phyloP scores from a whole-genome alignment of 2,797 vertebrate species.

The Acropternis orthonyx region DNA sequence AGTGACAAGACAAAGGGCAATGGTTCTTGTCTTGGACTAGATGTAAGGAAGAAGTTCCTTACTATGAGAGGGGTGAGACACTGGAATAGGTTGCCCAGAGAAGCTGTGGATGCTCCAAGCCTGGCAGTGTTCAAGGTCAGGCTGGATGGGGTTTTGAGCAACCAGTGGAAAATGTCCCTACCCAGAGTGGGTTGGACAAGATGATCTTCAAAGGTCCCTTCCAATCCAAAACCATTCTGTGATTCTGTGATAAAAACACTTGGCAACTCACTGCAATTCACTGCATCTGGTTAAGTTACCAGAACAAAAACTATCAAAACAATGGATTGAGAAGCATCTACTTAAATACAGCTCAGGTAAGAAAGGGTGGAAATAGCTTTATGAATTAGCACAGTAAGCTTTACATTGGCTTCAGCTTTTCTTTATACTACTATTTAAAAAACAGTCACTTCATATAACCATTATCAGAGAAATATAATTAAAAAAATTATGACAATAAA shows the following conservation, averaged over 20 bases:
- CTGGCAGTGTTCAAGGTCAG: background rate
- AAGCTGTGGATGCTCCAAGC: background rate
- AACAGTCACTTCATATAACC: background rate
- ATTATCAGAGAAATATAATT: background rate
- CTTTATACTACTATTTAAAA: background rate
- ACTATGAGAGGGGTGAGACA: background rate
- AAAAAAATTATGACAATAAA: background rate
- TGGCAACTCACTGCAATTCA: background rate
- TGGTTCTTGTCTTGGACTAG: background rate
- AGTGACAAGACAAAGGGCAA: background rate
- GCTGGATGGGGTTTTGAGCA: background rate
- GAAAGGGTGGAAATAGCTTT: background rate
- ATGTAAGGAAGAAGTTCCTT: background rate
- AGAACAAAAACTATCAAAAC: background rate
- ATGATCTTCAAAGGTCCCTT: background rate
- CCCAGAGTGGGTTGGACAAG: rapidly evolving
- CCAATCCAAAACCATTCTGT: background rate
- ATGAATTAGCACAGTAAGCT: background rate
- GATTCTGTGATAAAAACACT: background rate
- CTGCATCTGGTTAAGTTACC: background rate
- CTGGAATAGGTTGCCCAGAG: background rate
- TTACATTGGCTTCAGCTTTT: background rate
- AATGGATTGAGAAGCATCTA: background rate
- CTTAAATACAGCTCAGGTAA: background rate
- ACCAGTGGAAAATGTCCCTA: background rate